Percentiles rank a stretch among this genome's conserved stretches.
These are phyloP conservation scores for Oreonectes daqikongensis DNA, from an alignment of 2,797 vertebrate genomes.

Conservation along the genomic window DNA sequence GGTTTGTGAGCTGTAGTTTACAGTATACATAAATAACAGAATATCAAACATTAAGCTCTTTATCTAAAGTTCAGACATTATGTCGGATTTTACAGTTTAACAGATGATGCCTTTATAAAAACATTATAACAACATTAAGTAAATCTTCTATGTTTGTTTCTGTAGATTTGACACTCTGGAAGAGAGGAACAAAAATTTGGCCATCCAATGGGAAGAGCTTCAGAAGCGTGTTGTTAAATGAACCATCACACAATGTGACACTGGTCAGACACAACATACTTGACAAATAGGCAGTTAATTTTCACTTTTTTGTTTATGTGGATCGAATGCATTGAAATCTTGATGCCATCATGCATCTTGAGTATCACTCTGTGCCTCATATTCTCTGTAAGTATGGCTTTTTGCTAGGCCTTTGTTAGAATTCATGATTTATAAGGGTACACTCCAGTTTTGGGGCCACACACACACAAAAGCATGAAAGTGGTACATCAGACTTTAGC, in stretches of 20 bases:
- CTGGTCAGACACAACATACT: neutral
- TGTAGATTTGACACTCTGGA: conserved; percentile 26
- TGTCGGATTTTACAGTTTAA: neutral
- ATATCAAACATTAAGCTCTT: neutral
- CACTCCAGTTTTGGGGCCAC: neutral
- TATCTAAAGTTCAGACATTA: neutral
- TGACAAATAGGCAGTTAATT: conserved; percentile 48
- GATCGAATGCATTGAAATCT: neutral
- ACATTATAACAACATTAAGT: neutral
- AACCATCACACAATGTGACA: neutral
- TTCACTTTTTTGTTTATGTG: neutral
- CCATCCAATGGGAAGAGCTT: conserved; percentile 26
- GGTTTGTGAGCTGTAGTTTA: conserved; percentile 31
- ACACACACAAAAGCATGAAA: neutral
- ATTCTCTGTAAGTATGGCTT: neutral
- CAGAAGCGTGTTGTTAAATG: conserved; percentile 7
- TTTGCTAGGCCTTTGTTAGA: neutral
- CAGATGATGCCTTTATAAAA: neutral
- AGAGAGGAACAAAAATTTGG: conserved; percentile 28
- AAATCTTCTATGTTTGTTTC: conserved; percentile 12
- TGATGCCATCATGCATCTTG: neutral
- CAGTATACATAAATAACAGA: neutral
- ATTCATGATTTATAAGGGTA: neutral
- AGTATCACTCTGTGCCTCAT: neutral
- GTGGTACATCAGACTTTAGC: neutral